These are phyloP conservation scores for Montipora cactus DNA, from an alignment of 64 coral and sea anemone genomes.

Conservation along the genomic window DNA sequence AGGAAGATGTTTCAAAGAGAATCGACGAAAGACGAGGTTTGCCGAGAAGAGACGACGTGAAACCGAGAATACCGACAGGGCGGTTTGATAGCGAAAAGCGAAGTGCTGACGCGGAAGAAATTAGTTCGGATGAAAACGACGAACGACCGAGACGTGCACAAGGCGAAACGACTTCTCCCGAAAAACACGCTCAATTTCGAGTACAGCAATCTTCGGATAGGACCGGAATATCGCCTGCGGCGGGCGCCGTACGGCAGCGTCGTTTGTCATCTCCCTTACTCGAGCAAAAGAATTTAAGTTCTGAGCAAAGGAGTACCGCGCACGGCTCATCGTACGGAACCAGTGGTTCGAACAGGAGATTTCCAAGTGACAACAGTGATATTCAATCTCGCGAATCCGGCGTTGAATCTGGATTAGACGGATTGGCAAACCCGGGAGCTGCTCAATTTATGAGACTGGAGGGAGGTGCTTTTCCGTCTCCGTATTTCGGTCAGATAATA, in stretches of 20 bases:
- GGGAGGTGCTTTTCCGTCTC: constrained; percentile 12
- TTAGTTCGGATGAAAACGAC: constrained; percentile 68
- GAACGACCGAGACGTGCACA: not conserved
- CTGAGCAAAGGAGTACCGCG: not conserved
- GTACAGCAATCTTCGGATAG: constrained; percentile 11
- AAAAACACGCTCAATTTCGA: constrained; percentile 30
- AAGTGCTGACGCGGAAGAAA: constrained; percentile 13
- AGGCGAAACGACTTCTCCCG: not conserved
- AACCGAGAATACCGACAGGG: constrained; percentile 28
- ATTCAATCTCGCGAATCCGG: not conserved
- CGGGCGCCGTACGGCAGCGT: constrained; percentile 28
- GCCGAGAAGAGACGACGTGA: constrained; percentile 43
- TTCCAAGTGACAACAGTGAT: not conserved
- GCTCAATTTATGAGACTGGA: constrained; percentile 45
- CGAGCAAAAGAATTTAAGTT: not conserved
- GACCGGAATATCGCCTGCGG: not conserved
- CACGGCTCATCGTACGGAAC: not conserved
- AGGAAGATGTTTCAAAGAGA: constrained; percentile 25
- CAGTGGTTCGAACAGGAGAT: constrained; percentile 22
- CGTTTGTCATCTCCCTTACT: constrained; percentile 36
- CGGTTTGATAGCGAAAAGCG: constrained; percentile 59
- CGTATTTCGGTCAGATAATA: constrained; percentile 15
- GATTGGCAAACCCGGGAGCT: not conserved
- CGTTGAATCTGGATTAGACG: not conserved
- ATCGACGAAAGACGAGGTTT: constrained; percentile 31